Evolutionary conservation across 2,113 vertebrate species (phyloP).

Genomic region (Sprattus sprattus): DNA sequence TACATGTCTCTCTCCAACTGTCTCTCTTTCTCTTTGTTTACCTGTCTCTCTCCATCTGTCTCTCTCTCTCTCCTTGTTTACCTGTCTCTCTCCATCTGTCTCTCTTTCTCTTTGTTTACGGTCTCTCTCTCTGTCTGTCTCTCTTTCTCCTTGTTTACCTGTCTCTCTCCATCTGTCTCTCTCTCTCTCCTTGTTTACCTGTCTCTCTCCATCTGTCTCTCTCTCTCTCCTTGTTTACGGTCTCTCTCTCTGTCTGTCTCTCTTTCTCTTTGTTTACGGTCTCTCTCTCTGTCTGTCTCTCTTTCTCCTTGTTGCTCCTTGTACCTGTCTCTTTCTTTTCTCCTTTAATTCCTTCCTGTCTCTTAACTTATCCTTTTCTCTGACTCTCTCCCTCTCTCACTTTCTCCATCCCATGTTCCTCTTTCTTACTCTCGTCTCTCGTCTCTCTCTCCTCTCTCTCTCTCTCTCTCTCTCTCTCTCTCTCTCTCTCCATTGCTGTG

Average conservation of each 20-base stretch:
- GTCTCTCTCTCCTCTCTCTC: background rate
- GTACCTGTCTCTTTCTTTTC: background rate
- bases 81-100: background rate
- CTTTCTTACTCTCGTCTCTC: constrained; percentile 5
- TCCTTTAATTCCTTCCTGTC: background rate
- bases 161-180: constrained; percentile 15
- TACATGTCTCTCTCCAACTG: constrained; percentile 8
- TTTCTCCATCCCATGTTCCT: constrained; percentile 4
- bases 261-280: background rate
- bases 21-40: constrained; percentile 10
- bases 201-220: constrained; percentile 7
- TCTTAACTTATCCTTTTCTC: background rate
- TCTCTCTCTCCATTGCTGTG: background rate
- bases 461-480: constrained; percentile 22
- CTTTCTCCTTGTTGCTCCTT: constrained; percentile 7
- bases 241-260: background rate
- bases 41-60: constrained; percentile 1
- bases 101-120: background rate
- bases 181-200: background rate
- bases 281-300: constrained; percentile 24
- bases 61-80: background rate
- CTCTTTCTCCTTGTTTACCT: background rate
- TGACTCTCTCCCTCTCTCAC: background rate
- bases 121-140: background rate
- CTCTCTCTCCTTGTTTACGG: background rate